phyloP scores from a whole-genome alignment of 2,113 vertebrate genomes.

The Channa maculata region DNA sequence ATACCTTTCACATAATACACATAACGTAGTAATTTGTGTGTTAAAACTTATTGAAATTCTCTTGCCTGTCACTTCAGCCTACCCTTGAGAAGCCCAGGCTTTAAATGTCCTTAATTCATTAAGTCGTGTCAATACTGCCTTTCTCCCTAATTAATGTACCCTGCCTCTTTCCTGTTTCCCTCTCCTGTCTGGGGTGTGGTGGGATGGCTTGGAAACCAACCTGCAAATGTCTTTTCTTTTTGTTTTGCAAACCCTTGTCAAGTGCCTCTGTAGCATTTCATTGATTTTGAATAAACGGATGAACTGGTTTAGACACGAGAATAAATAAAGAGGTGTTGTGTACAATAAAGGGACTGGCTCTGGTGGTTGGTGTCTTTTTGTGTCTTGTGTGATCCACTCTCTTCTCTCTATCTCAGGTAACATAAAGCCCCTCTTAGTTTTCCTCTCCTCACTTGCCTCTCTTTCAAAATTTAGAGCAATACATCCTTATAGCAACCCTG shows the following conservation, averaged over 20 bases:
- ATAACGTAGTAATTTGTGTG: not conserved
- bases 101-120: conserved; percentile 38
- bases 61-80: conserved; percentile 64
- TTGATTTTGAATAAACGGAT: conserved; percentile 76
- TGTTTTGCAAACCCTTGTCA: conserved; percentile 73
- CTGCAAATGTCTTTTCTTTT: conserved; percentile 44
- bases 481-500: conserved; percentile 42
- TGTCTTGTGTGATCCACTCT: conserved; percentile 64
- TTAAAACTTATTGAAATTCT: conserved; percentile 2
- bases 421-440: not conserved
- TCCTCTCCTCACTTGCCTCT: conserved; percentile 3
- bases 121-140: conserved; percentile 32
- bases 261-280: conserved; percentile 83
- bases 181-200: conserved; percentile 33
- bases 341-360: conserved; percentile 83
- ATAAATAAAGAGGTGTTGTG: conserved; percentile 83
- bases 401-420: not conserved
- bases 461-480: conserved; percentile 11
- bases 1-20: not conserved
- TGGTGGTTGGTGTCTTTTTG: conserved; percentile 84
- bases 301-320: conserved; percentile 66
- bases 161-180: conserved; percentile 40
- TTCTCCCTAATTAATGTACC: conserved; percentile 34
- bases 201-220: conserved; percentile 47
- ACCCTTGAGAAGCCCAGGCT: conserved; percentile 37